Percentiles rank a stretch among this genome's conserved stretches.
phyloP scores from a whole-genome alignment of 2,888 invertebrate genomes.

The Cylloceria caligata region DNA sequence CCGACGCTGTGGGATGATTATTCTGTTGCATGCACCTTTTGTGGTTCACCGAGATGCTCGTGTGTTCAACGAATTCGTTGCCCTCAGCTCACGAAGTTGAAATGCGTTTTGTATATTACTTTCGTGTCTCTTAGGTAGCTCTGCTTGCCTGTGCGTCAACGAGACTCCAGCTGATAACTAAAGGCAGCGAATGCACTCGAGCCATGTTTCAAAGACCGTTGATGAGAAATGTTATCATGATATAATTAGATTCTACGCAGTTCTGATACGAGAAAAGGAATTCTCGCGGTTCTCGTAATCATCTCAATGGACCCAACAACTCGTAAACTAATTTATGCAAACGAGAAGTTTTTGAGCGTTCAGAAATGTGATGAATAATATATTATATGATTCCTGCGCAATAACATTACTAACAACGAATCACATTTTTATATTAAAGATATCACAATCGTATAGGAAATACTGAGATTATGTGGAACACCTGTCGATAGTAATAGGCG shows the following conservation, averaged over 20 bases:
- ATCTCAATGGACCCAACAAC: slow-evolving; percentile 14
- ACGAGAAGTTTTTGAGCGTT: not conserved
- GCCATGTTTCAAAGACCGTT: slow-evolving; percentile 13
- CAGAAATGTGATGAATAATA: not conserved
- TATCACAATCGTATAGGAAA: too few relatives aligned
- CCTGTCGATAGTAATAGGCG: too few relatives aligned
- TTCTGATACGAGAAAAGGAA: slow-evolving; percentile 24
- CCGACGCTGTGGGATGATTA: not conserved
- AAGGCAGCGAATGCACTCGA: not conserved
- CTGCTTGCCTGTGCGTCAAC: not conserved
- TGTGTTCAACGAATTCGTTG: slow-evolving; percentile 10
- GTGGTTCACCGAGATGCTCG: slow-evolving; percentile 18
- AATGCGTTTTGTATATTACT: slow-evolving; percentile 28
- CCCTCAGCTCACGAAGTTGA: slow-evolving; percentile 3
- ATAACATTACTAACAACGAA: not conserved
- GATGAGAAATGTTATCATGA: slow-evolving; percentile 12
- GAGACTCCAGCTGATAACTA: not conserved
- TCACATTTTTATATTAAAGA: too few relatives aligned
- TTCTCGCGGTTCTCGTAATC: not conserved
- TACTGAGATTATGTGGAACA: too few relatives aligned
- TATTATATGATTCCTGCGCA: not conserved
- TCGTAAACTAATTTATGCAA: not conserved
- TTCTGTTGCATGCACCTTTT: slow-evolving; percentile 2
- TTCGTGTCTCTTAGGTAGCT: slow-evolving; percentile 19
- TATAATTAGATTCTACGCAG: slow-evolving; percentile 57